A percentile compares a stretch with the other conserved stretches of the same genome.
phyloP scores from a whole-genome alignment of 2,888 invertebrate genomes.

The Dicyrtoma fusca region DNA sequence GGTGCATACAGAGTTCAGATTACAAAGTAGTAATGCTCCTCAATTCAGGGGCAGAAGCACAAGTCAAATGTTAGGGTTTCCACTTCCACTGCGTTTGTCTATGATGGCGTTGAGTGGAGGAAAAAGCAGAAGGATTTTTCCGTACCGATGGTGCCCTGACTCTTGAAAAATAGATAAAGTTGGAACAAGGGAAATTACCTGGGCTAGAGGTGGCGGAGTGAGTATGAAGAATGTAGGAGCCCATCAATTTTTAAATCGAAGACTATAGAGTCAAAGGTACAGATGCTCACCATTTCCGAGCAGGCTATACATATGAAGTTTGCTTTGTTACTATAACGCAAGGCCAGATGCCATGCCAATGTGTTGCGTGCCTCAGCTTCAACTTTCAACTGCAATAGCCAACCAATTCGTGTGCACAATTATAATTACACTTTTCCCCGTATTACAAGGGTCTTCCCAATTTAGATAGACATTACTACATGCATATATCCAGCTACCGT shows the following conservation, averaged over 20 bases:
- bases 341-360: background rate
- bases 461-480: too few relatives aligned
- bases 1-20: too few relatives aligned
- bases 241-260: constrained; percentile 5
- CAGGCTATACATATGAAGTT: background rate
- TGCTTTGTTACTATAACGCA: background rate
- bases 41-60: too few relatives aligned
- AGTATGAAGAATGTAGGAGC: background rate
- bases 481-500: too few relatives aligned
- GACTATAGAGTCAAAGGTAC: background rate
- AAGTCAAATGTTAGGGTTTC: too few relatives aligned
- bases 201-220: background rate
- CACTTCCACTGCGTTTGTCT: background rate
- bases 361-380: constrained; percentile 1
- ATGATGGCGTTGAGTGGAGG: background rate
- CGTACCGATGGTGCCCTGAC: background rate
- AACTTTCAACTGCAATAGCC: background rate
- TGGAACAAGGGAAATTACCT: constrained; percentile 22
- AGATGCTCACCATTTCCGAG: background rate
- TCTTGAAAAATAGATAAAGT: constrained; percentile 31
- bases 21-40: too few relatives aligned
- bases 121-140: background rate
- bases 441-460: too few relatives aligned
- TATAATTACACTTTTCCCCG: constrained; percentile 31
- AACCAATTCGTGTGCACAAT: constrained; percentile 17